Conservation (phyloP, 2,888 invertebrate genomes). For the Drosophila recens region DNA sequence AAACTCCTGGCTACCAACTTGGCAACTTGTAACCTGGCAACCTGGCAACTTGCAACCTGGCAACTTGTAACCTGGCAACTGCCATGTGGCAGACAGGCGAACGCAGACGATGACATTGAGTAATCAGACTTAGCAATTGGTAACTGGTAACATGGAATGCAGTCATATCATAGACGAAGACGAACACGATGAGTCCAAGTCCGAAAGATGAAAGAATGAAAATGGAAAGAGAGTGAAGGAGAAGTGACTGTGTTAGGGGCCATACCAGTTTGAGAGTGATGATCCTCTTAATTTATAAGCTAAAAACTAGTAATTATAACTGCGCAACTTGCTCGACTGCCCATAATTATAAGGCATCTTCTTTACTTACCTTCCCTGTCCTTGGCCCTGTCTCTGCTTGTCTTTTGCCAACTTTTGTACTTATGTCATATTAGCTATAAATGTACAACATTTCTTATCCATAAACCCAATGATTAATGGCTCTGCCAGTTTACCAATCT, state of each 20-base stretch:
- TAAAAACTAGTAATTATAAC: constrained; percentile 81
- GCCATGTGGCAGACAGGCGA: constrained; percentile 54
- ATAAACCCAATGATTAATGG: constrained; percentile 74
- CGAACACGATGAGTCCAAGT: constrained; percentile 10
- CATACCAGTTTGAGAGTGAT: constrained; percentile 69
- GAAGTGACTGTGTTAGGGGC: neutral
- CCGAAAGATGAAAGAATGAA: neutral
- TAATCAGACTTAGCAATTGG: constrained; percentile 79
- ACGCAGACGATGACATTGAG: constrained; percentile 78
- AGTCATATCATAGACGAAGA: constrained; percentile 62
- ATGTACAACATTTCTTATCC: constrained; percentile 72
- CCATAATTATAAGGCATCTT: constrained; percentile 73
- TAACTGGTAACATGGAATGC: constrained; percentile 73
- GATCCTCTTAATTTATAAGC: constrained; percentile 81
- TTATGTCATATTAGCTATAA: constrained; percentile 79
- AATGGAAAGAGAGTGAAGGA: neutral
- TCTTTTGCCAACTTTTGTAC: constrained; percentile 78
- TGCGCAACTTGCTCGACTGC: constrained; percentile 68
- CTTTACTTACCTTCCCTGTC: constrained; percentile 14
- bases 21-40: constrained; percentile 14
- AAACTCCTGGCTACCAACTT: constrained; percentile 60
- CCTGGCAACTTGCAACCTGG: constrained; percentile 5
- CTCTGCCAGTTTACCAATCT: constrained; percentile 42
- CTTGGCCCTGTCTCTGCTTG: constrained; percentile 5
- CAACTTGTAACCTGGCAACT: constrained; percentile 24